Conservation (phyloP, 2,888 invertebrate genomes). For the Pharmacophagus antenor region DNA sequence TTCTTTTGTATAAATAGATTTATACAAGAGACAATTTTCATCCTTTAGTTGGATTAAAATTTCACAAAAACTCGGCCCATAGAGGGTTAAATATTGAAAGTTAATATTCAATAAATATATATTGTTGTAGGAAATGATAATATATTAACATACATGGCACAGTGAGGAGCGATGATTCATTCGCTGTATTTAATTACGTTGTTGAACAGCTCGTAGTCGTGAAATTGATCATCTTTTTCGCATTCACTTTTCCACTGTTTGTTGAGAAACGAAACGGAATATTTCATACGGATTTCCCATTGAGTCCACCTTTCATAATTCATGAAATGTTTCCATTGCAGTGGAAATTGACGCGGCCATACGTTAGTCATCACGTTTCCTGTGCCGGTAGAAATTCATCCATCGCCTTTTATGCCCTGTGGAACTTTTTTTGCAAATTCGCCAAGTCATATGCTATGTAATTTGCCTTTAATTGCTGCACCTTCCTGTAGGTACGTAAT, state of each 20-base stretch:
- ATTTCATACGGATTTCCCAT: slow-evolving; percentile 32
- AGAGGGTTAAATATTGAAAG: too few relatives aligned
- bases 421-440: slow-evolving; percentile 16
- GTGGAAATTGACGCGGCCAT: slow-evolving; percentile 34
- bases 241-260: slow-evolving; percentile 27
- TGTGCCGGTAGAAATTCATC: slow-evolving; percentile 4
- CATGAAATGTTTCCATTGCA: slow-evolving; percentile 33
- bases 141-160: neutral
- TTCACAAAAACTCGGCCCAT: too few relatives aligned
- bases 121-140: neutral
- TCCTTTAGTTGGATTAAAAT: too few relatives aligned
- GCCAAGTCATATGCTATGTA: slow-evolving; percentile 16
- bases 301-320: slow-evolving; percentile 31
- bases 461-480: slow-evolving; percentile 10
- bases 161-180: slow-evolving; percentile 11
- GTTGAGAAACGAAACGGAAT: slow-evolving; percentile 4
- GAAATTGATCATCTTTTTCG: slow-evolving; percentile 13
- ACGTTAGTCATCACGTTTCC: slow-evolving; percentile 32
- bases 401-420: slow-evolving; percentile 4
- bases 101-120: neutral
- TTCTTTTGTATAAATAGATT: too few relatives aligned
- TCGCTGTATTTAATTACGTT: slow-evolving; percentile 1
- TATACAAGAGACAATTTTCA: too few relatives aligned
- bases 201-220: slow-evolving; percentile 9
- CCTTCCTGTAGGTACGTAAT: neutral